A percentile compares a stretch with the other conserved stretches of the same genome.
phyloP scores from a whole-genome alignment of 92 coral and sea anemone species.

The Porites cylindrica region DNA sequence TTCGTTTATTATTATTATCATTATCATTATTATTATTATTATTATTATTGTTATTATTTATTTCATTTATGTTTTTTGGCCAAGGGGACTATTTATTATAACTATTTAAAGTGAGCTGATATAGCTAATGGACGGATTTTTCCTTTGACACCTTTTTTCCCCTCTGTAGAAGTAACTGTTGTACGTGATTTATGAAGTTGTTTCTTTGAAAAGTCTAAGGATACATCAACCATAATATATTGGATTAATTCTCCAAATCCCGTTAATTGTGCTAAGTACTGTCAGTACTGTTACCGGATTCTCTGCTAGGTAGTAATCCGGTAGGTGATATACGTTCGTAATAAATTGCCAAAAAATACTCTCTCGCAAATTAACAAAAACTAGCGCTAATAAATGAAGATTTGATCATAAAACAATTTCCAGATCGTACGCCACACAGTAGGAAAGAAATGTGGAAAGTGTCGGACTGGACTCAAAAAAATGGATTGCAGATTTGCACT shows the following conservation, averaged over 20 bases:
- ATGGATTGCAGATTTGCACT: background rate
- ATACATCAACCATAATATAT: background rate
- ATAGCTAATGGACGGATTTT: background rate
- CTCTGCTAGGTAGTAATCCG: conserved; percentile 1
- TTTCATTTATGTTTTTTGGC: too few relatives aligned
- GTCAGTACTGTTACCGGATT: conserved; percentile 26
- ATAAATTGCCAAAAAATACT: background rate
- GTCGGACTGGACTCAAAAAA: background rate
- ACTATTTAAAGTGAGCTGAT: too few relatives aligned
- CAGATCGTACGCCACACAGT: too few relatives aligned
- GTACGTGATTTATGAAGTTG: background rate
- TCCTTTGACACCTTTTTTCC: background rate
- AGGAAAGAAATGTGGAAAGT: too few relatives aligned
- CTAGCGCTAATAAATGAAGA: too few relatives aligned
- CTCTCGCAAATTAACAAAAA: background rate
- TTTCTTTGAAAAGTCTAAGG: background rate
- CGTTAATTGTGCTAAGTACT: background rate
- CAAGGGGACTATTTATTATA: too few relatives aligned
- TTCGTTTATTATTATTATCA: too few relatives aligned
- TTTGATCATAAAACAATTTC: too few relatives aligned
- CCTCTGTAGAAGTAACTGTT: too few relatives aligned
- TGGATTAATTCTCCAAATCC: conserved; percentile 12
- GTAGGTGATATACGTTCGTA: background rate
- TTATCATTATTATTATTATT: too few relatives aligned
- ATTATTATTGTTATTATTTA: too few relatives aligned